phyloP scores from a whole-genome alignment of 2,888 invertebrate species.

The Cyrtodaria siliqua region DNA sequence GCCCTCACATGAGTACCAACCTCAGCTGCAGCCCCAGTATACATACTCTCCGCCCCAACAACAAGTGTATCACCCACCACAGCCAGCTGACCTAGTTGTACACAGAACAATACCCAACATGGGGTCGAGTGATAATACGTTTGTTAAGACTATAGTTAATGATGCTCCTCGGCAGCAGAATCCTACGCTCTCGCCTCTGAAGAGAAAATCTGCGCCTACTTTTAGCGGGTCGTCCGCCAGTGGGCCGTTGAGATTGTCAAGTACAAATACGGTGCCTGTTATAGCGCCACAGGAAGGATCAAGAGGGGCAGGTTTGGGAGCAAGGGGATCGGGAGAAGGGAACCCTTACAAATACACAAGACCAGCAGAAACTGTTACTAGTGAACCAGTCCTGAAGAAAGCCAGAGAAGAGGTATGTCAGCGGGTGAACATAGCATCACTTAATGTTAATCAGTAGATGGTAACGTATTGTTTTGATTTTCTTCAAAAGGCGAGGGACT shows the following conservation, averaged over 20 bases:
- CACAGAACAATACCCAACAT: constrained; percentile 26
- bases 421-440: too few relatives aligned
- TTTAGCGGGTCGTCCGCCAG: background rate
- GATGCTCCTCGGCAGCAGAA: constrained; percentile 6
- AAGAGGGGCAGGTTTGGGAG: too few relatives aligned
- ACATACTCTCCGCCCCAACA: constrained; percentile 23
- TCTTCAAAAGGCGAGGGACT: too few relatives aligned
- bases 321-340: too few relatives aligned
- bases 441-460: too few relatives aligned
- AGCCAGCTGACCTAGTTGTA: constrained; percentile 8
- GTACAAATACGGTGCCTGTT: constrained; percentile 29
- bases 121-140: background rate
- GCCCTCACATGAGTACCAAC: background rate
- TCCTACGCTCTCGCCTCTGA: constrained; percentile 13
- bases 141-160: constrained; percentile 44
- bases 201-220: constrained; percentile 41
- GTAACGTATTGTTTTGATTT: too few relatives aligned
- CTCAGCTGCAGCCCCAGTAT: constrained; percentile 27
- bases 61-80: constrained; percentile 21
- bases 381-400: constrained; percentile 34
- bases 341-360: too few relatives aligned
- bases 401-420: constrained; percentile 33
- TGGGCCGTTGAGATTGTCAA: constrained; percentile 45
- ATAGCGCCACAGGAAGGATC: background rate
- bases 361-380: too few relatives aligned